Conservation (phyloP, 2,888 invertebrate genomes). For the Asteroscopus sphinx region DNA sequence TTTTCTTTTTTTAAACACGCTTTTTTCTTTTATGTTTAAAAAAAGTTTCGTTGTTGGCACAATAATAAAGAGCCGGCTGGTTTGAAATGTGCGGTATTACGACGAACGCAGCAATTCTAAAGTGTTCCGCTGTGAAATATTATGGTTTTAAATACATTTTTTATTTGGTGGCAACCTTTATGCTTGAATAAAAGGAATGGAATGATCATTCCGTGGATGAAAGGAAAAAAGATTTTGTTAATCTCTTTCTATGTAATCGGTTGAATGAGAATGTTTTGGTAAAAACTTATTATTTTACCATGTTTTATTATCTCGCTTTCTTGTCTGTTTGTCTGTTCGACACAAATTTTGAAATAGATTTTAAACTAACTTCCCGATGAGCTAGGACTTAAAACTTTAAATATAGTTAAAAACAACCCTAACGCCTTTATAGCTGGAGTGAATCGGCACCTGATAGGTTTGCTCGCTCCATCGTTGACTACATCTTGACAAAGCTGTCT, state of each 20-base stretch:
- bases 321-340: too few species aligned
- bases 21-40: constrained; percentile 42
- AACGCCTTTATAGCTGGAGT: too few species aligned
- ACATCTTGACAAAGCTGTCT: too few species aligned
- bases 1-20: too few species aligned
- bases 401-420: too few species aligned
- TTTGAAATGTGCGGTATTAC: constrained; percentile 57
- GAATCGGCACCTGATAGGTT: too few species aligned
- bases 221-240: constrained; percentile 14
- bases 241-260: constrained; percentile 20
- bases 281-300: too few species aligned
- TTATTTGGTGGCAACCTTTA: constrained; percentile 46
- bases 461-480: too few species aligned
- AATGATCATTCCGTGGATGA: constrained; percentile 22
- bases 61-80: constrained; percentile 54
- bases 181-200: constrained; percentile 40
- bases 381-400: too few species aligned
- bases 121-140: constrained; percentile 51
- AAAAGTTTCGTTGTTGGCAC: constrained; percentile 50
- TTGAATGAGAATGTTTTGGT: constrained; percentile 7
- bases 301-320: too few species aligned
- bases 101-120: constrained; percentile 42
- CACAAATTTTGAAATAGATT: too few species aligned
- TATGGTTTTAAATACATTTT: constrained; percentile 47
- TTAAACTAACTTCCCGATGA: too few species aligned